Evolutionary conservation across 2,113 vertebrate species (phyloP), one percentile per base, ranked within the genome.

Genomic region (Romanogobio albipinnatus): DNA sequence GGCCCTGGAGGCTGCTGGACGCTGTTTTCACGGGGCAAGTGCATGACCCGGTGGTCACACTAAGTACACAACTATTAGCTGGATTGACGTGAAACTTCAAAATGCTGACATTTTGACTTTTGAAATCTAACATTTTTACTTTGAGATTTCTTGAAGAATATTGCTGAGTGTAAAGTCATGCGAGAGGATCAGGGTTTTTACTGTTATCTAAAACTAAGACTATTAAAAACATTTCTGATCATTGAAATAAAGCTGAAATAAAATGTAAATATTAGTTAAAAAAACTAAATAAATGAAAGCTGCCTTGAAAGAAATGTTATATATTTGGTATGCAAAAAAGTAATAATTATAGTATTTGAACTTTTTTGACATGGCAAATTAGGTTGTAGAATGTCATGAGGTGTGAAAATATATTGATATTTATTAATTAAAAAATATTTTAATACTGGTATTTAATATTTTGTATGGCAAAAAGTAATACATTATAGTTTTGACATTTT

Each of bases 11-110:
- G 71, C 51, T 29, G 43, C 47, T 53, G 59, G 26, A 24, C 39
- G 76, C 77, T 87, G 84, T 85, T 86, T 87, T 83, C 81, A 81
- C 36, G 39, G 51, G 81, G 71, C 51, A 58, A 24, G 47, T 51
- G 75, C 62, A 58, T 24, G n/a, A 56, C 49, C 74, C 26, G 1
- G 19, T n/a, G 29, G 29, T n/a, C 36, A 78, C 2, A 11, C 56
- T 43, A 43, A 24, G 36, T 33, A 76, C 47, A 76, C 74, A 76
- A 33, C 15, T 24, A 22, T 77, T 39, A 77, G 17, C 53, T n/a
- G 22, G 68, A 43, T 13, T 71, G 19, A n/a, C 4, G 47, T n/a
- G 10, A 76, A 53, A 53, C n/a, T 71, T 43, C 39, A 22, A 58
- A 77, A 59, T 39, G 33, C 33, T 77, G 19, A 43, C 22, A 22